Evolutionary conservation across 2,113 vertebrate species (phyloP), one percentile per base, ranked within the genome.

Genomic region (Vidua chalybeata): DNA sequence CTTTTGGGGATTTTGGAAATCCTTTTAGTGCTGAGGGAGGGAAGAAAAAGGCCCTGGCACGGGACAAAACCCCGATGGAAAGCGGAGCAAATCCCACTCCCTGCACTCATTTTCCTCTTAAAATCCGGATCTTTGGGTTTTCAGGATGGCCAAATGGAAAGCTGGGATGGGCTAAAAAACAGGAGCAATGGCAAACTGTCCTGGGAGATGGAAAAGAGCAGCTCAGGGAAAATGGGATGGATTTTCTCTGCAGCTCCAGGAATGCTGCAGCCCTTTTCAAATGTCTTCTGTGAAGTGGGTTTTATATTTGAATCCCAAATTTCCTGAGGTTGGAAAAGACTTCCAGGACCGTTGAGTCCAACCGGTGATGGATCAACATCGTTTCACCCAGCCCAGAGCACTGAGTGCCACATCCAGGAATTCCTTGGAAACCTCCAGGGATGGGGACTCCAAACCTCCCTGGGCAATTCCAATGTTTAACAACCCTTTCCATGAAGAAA

Each of bases 261-360:
- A 48, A 43, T 20, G 52, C n/a, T 14, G 8, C 33, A 15, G 59
- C 11, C 21, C 66, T 77, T 84, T 31, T 22, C 33, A 46, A 45
- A 41, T 4, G 3, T 6, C 14, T 73, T 35, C 18, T 4, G 1
- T 27, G 13, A 37, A 51, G 28, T 0, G 3, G 3, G 23, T 11
- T 52, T 72, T n/a, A 3, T 9, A 11, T 52, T 37, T n/a, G 45
- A 43, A 76, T 61, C 45, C 49, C 61, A 54, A 11, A 66, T 23
- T 45, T 27, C 13, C 19, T 11, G 39, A 45, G 61, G 37, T 0
- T 45, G 51, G 51, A 24, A 80, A 37, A 61, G 51, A 13, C n/a
- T 64, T 31, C 51, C 77, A 6, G 27, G 16, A 28, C 17, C 7
- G 1, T 11, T 15, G 31, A 64, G 11, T 27, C 39, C 49, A 62